Evolutionary conservation across 1,140 invertebrate genomes (phyloP), one percentile per base, ranked within the genome.

Genomic region (Oedothorax gibbosus): DNA sequence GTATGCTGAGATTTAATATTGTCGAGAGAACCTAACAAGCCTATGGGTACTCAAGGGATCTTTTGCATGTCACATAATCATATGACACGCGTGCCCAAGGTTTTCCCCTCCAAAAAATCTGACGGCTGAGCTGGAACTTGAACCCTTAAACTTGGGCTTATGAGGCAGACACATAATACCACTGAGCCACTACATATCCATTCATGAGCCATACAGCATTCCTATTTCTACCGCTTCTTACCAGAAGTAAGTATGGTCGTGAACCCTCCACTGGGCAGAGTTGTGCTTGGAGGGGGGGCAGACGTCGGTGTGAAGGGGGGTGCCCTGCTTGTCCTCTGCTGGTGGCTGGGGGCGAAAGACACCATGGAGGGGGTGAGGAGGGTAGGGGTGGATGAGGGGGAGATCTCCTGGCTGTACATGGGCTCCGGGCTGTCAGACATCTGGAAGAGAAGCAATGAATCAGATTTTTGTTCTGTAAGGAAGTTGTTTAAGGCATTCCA

Each of bases 351-450:
- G n/a, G 78, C 66, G 21, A 81, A 81, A 18, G 78, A 71, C 14
- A 81, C 78, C 6, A 82, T n/a, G n/a, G 80, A 72, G 15, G 80
- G 69, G 54, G 78, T 57, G n/a, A 81, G 66, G 12, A 81, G 54
- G 15, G 66, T 81, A 7, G 78, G 50, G 7, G 64, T 56, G 49
- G 80, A 57, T 15, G 68, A 62, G 11, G 81, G 71, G 7, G 81
- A 76, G 20, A 82, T 14, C 49, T 82, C 80, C 12, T 68, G 57
- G 35, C 60, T 54, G 50, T 75, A 84, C 18, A 73, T 62, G 2
- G 64, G 9, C 15, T 72, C 81, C 7, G 81, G 81, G 53, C 81
- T 84, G 51, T 84, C 81, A 5, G 72, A 51, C 81, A 84, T 84
- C 81, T 84, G 72, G 10, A 69, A 57, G 8, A 7, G 50, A 68